Percentiles rank a stretch among this genome's conserved stretches.
phyloP scores from a whole-genome alignment of 2,888 invertebrate genomes.

The Polydrusus cervinus region DNA sequence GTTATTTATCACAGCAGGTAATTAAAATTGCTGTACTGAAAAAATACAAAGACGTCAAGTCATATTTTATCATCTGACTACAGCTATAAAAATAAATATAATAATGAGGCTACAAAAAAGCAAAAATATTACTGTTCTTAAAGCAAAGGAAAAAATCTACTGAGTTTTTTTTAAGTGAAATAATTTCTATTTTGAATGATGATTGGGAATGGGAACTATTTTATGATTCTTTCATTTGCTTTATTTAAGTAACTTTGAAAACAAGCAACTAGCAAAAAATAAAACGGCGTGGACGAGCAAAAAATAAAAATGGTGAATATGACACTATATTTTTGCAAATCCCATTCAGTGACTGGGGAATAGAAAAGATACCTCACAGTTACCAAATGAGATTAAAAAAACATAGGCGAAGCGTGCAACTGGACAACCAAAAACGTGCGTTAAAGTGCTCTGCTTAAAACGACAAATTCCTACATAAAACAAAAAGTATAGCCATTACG shows the following conservation, averaged over 20 bases:
- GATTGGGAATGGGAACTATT: not conserved
- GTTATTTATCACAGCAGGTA: no score
- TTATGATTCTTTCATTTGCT: not conserved
- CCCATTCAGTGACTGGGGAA: constrained; percentile 90
- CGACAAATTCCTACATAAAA: constrained; percentile 36
- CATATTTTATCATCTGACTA: no score
- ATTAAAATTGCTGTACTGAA: no score
- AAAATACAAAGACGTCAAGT: no score
- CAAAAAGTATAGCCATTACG: not conserved
- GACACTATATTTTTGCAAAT: constrained; percentile 70
- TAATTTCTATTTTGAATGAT: not conserved
- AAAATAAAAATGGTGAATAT: constrained; percentile 58
- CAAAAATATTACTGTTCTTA: constrained; percentile 32
- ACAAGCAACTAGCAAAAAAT: constrained; percentile 39
- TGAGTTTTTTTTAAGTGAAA: not conserved
- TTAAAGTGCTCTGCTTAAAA: constrained; percentile 33
- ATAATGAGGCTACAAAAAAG: constrained; percentile 55
- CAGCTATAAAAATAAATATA: constrained; percentile 55
- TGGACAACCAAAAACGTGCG: constrained; percentile 53
- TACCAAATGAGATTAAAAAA: constrained; percentile 98
- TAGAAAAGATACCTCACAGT: constrained; percentile 85
- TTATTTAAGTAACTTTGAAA: constrained; percentile 58
- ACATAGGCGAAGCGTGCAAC: constrained; percentile 71
- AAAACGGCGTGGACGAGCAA: constrained; percentile 44
- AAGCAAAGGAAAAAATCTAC: constrained; percentile 49